These are phyloP conservation scores for Metellina segmentata DNA, from an alignment of 2,888 invertebrate species.

Conservation along the genomic window DNA sequence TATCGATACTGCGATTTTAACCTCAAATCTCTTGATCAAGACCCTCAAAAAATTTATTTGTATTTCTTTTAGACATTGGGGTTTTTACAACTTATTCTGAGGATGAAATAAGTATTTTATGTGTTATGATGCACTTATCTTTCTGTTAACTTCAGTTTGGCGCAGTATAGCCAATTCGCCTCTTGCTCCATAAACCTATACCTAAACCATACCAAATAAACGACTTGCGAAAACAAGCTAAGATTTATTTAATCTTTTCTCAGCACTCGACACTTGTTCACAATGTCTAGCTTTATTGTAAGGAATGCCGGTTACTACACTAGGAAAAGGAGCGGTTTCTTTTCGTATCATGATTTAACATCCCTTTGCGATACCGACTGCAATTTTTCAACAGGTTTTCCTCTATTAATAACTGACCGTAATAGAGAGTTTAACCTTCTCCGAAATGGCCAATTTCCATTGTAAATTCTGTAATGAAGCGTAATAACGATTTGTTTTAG, in stretches of 20 bases:
- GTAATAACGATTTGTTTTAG: constrained; percentile 44
- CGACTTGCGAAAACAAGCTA: neutral
- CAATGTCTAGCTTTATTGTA: neutral
- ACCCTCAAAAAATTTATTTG: no score
- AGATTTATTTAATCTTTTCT: neutral
- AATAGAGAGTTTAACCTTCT: constrained; percentile 9
- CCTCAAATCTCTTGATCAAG: no score
- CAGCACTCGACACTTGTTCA: neutral
- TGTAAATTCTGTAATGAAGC: constrained; percentile 41
- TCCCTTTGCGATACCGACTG: constrained; percentile 4
- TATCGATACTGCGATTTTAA: no score
- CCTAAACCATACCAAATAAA: neutral
- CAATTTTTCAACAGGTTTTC: constrained; percentile 26
- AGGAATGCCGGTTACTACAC: neutral
- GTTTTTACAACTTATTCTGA: neutral
- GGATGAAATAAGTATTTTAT: neutral
- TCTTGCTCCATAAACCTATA: neutral
- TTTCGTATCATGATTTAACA: constrained; percentile 1
- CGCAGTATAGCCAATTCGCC: no score
- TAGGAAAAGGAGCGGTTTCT: neutral
- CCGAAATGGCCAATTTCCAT: constrained; percentile 36
- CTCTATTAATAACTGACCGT: constrained; percentile 26
- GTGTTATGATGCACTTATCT: no score
- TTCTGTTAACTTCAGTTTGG: no score
- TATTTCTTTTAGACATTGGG: neutral